Evolutionary conservation across 37 sponge, comb jelly and placozoan species (phyloP), one percentile per base, ranked within the genome.

Genomic region (Haliclona indistincta): DNA sequence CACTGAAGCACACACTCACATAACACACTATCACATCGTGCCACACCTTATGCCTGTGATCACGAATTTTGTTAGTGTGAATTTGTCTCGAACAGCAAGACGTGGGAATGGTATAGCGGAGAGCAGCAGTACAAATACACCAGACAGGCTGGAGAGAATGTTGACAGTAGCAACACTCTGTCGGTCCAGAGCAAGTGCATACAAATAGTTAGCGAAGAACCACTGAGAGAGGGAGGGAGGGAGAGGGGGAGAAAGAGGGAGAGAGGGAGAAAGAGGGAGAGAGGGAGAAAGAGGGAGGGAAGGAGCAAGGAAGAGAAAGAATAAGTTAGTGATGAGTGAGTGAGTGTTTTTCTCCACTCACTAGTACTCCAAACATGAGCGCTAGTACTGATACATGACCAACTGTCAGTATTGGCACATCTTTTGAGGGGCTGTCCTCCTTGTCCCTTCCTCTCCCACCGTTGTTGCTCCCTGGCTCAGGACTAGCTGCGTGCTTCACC

Each of bases 201-300:
- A 92, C 38, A 92, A 68, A 51, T 92, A 92, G 84, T 92, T 92
- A n/a, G 88, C 93, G 80, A 92, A 84, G 76, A 92, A 92, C 93
- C 93, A 92, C 93, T 91, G 60, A 53, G 28, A 23, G 42, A 19
- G 51, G 17, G 10, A 71, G 37, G 40, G 67, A 20, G 38, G 40
- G 40, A 65, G 39, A 29, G 20, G 4, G 64, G 2, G 35, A 4
- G 6, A 7, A 2, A 22, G 4, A 33, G 34, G 19, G 52, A 49
- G 17, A 49, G 17, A 49, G n/a, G n/a, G 51, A 47, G 51, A 47
- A 47, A 47, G 10, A 47, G 51, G 10, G 51, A 10, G 15, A 47
- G 10, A 15, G 15, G 15, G 10, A 47, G 10, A 10, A 47, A 17
- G 10, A 47, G 10, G 15, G 15, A 17, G 15, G 10, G 13, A 47